Percentiles rank a stretch among this genome's conserved stretches.
Conservation (phyloP, 2,113 vertebrate genomes). For the Dicentrarchus labrax region DNA sequence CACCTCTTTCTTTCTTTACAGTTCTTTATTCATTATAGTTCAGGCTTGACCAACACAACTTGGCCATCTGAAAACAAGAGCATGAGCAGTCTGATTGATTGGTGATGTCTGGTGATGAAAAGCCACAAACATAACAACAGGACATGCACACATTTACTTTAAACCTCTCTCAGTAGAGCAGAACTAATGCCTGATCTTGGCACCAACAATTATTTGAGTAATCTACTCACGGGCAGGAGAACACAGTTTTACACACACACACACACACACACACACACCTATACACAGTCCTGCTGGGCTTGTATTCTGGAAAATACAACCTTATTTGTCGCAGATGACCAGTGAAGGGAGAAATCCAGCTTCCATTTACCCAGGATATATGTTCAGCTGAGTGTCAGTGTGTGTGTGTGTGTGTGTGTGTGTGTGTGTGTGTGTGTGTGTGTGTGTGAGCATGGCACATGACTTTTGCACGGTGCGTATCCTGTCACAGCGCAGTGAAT, state of each 20-base stretch:
- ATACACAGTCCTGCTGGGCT: background rate
- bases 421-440: no score
- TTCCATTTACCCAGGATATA: background rate
- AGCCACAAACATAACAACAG: no score
- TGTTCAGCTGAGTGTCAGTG: conserved; percentile 1
- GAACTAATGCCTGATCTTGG: background rate
- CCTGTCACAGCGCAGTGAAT: conserved; percentile 13
- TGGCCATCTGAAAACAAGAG: no score
- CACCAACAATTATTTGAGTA: background rate
- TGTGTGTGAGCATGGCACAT: background rate
- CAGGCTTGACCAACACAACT: no score
- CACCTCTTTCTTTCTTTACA: no score
- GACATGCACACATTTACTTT: background rate
- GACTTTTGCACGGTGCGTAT: background rate
- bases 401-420: background rate
- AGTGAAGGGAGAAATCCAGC: background rate
- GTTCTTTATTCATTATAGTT: no score
- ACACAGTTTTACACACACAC: background rate
- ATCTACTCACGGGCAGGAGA: background rate
- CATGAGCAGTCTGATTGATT: no score
- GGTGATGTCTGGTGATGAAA: no score
- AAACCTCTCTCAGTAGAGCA: background rate
- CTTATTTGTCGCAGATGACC: conserved; percentile 29
- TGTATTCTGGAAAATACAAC: conserved; percentile 6
- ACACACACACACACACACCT: background rate